Conservation (phyloP, 2,113 vertebrate species). For the Noturus placidus region DNA sequence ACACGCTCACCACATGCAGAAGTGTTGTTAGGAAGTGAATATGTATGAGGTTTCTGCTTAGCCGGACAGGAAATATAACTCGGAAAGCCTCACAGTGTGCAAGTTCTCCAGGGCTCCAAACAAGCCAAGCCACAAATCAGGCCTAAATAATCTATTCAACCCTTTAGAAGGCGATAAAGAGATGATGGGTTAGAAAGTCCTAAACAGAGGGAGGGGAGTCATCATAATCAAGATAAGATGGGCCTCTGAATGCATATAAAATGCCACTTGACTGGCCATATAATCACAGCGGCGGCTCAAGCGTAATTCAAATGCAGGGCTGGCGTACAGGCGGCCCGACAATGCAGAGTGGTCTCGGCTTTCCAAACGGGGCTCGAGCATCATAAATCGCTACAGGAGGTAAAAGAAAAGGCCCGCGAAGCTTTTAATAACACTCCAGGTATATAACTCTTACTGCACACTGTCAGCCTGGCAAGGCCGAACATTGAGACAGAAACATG, state of each 20-base stretch:
- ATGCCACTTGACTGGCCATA: slow-evolving; percentile 58
- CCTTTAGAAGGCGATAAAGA: slow-evolving; percentile 51
- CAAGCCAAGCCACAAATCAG: slow-evolving; percentile 49
- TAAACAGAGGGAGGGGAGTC: slow-evolving; percentile 50
- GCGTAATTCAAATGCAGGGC: slow-evolving; percentile 59
- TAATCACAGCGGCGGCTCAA: slow-evolving; percentile 61
- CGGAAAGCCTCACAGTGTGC: slow-evolving; percentile 22
- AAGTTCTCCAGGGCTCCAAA: slow-evolving; percentile 38
- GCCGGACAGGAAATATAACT: slow-evolving; percentile 35
- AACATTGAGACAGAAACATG: slow-evolving; percentile 24
- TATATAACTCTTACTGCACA: slow-evolving; percentile 27
- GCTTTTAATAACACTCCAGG: slow-evolving; percentile 50
- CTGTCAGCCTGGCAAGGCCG: slow-evolving; percentile 24
- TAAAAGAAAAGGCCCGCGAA: slow-evolving; percentile 47
- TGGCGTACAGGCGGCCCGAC: slow-evolving; percentile 12
- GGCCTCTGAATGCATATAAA: slow-evolving; percentile 67
- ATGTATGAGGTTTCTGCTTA: neutral
- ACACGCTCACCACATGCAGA: neutral
- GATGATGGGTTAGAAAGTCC: slow-evolving; percentile 49
- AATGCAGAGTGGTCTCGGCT: slow-evolving; percentile 35
- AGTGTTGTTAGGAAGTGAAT: neutral
- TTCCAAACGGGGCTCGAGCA: slow-evolving; percentile 37
- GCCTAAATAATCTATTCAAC: slow-evolving; percentile 55
- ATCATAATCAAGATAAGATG: slow-evolving; percentile 67
- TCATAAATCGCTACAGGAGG: slow-evolving; percentile 46